Conservation (phyloP, 2,888 invertebrate genomes). For the Lamellibrachia satsuma region DNA sequence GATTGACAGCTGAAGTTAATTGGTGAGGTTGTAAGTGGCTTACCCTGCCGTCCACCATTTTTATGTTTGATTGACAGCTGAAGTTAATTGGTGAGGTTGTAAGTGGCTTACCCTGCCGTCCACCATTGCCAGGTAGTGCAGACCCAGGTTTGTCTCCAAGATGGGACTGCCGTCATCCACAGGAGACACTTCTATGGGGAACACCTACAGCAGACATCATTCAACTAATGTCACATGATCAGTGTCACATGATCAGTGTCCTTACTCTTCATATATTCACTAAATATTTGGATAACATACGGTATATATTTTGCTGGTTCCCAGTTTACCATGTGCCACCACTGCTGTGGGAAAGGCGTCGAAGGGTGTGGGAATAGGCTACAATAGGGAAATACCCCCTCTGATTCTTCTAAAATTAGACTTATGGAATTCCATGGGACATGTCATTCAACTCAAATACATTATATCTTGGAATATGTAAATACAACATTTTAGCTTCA, state of each 20-base stretch:
- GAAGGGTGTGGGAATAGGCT: too few species aligned
- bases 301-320: not conserved
- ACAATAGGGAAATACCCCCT: too few species aligned
- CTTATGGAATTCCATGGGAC: too few species aligned
- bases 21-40: not conserved
- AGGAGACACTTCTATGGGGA: constrained; percentile 54
- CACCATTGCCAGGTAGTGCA: constrained; percentile 54
- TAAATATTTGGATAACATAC: not conserved
- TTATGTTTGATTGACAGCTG: not conserved
- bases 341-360: too few species aligned
- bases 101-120: constrained; percentile 42
- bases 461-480: too few species aligned
- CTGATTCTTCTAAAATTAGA: too few species aligned
- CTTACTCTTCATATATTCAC: not conserved
- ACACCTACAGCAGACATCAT: constrained; percentile 46
- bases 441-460: too few species aligned
- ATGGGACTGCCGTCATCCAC: constrained; percentile 61
- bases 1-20: not conserved
- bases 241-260: not conserved
- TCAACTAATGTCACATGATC: not conserved
- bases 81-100: not conserved
- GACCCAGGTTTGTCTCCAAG: constrained; percentile 53
- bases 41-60: too few species aligned
- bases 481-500: too few species aligned
- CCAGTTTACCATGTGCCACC: not conserved